Evolutionary conservation across 2,797 vertebrate species (phyloP).

Genomic region (Spinus pinus): DNA sequence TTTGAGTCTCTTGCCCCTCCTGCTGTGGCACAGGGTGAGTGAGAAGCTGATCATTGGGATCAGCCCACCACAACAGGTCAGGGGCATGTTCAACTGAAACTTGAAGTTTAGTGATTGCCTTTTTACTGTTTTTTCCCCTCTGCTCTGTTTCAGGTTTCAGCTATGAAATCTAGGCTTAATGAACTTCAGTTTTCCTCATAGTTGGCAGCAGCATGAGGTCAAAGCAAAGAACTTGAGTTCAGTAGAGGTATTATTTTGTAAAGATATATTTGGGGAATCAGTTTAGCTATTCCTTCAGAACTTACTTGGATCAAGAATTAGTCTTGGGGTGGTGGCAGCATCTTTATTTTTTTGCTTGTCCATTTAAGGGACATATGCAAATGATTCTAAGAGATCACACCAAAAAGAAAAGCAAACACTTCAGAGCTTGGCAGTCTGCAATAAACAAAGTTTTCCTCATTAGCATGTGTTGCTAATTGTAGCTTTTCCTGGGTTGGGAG

Average conservation of each 20-base stretch:
- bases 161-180: not conserved
- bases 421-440: not conserved
- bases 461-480: not conserved
- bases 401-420: not conserved
- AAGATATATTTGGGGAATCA: not conserved
- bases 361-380: not conserved
- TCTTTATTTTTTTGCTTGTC: not conserved
- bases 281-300: not conserved
- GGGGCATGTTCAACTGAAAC: not conserved
- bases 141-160: not conserved
- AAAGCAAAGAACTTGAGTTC: not conserved
- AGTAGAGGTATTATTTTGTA: not conserved
- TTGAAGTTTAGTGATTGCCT: not conserved
- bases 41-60: not conserved
- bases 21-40: not conserved
- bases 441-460: not conserved
- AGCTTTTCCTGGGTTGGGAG: not conserved
- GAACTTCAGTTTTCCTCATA: not conserved
- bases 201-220: not conserved
- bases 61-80: rapidly evolving
- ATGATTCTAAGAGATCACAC: not conserved
- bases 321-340: not conserved
- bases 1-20: not conserved
- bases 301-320: not conserved
- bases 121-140: too few relatives aligned